Evolutionary conservation across 2,113 vertebrate genomes (phyloP), one percentile per base, ranked within the genome.

Genomic region (Myiozetetes cayanensis): DNA sequence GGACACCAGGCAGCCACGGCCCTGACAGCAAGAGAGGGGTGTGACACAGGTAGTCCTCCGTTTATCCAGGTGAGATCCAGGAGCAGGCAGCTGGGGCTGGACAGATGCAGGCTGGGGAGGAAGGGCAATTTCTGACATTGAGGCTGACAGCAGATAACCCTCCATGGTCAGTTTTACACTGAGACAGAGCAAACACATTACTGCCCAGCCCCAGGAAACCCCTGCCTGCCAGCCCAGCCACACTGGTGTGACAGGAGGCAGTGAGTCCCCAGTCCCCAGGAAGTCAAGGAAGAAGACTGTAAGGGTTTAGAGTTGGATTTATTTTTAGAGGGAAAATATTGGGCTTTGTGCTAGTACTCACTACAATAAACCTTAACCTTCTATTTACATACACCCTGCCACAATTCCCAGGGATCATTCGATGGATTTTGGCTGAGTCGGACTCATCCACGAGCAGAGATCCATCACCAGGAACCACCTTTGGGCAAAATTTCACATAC

Each of bases 1-100:
- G 55, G 61, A 22, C 0, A 0, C 19, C 8, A 1, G 37, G n/a
- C 4, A 4, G 43, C n/a, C 8, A 1, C 0, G 5, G 4, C 10
- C 59, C 14, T 53, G 8, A 30, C 20, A 7, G 27, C 4, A 2
- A 8, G 27, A 33, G 6, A 8, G 31, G 19, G 28, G 0, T 6
- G 27, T 0, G 6, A 6, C 74, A 30, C 71, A 13, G 23, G 10
- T 35, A 3, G 49, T 46, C n/a, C 89, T 31, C 41, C 0, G 0
- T 1, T 35, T 4, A 3, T 2, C 33, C 20, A 14, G 8, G 44
- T 4, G 6, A 47, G 71, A 35, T 4, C 58, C 84, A 4, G 0
- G 14, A 20, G 61, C 62, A 14, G 46, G 47, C 15, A 44, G 37
- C 50, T 35, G 61, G 17, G 63, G 14, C 1, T 53, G 65, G 28